phyloP scores from a whole-genome alignment of 2,113 vertebrate genomes.

The Xyliphius kryptos region DNA sequence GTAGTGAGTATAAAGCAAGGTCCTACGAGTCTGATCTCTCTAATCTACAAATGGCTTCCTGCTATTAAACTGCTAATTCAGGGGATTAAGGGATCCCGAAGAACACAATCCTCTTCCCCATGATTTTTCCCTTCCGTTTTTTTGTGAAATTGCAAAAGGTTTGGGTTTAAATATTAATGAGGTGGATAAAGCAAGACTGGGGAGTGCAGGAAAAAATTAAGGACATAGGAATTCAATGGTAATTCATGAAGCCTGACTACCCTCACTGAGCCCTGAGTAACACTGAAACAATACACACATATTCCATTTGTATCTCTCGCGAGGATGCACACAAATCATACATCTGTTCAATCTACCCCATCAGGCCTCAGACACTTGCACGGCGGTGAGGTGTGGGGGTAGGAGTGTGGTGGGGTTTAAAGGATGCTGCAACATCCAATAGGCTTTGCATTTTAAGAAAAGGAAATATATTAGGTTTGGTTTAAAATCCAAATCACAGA shows the following conservation, averaged over 20 bases:
- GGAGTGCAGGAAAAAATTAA: constrained; percentile 42
- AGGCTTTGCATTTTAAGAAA: constrained; percentile 5
- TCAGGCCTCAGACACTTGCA: too few relatives aligned
- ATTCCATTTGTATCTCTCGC: background rate
- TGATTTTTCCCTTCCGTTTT: constrained; percentile 8
- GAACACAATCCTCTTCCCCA: constrained; percentile 53
- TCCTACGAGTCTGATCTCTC: constrained; percentile 50
- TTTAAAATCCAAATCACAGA: constrained; percentile 9
- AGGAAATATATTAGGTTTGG: background rate
- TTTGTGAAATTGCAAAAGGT: constrained; percentile 51
- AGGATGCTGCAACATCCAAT: background rate
- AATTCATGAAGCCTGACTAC: background rate
- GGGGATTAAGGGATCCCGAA: constrained; percentile 54
- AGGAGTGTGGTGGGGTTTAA: too few relatives aligned
- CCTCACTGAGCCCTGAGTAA: background rate
- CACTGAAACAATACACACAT: background rate
- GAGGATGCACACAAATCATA: too few relatives aligned
- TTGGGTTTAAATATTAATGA: constrained; percentile 55
- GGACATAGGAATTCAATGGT: constrained; percentile 38
- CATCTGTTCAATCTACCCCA: too few relatives aligned
- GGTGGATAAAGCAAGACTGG: constrained; percentile 36
- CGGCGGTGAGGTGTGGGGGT: too few relatives aligned
- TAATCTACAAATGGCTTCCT: constrained; percentile 57
- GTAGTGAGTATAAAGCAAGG: constrained; percentile 53
- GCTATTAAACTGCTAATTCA: constrained; percentile 57